Evolutionary conservation across 2,113 vertebrate genomes (phyloP), one percentile per base, ranked within the genome.

Genomic region (Tichodroma muraria): DNA sequence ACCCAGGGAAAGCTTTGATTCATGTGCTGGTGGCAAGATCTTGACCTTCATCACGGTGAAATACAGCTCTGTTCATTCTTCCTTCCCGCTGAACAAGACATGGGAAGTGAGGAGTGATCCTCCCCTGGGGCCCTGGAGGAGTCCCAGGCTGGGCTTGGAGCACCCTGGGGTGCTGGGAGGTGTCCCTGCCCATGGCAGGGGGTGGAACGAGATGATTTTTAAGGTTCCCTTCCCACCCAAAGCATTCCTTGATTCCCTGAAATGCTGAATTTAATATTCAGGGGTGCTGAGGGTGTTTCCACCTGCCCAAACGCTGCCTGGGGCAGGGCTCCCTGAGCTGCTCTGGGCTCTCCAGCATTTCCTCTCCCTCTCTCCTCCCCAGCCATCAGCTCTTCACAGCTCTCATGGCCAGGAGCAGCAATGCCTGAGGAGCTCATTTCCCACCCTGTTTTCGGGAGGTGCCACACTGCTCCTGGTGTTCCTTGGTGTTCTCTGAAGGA

Each of bases 1-100:
- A 92, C 42, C 91, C 91, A 31, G 66, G 72, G 95, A 92, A 86
- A 72, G 92, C 94, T 98, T 94, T 97, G 89, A 95, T 96, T 95
- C 80, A 28, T 76, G 75, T 14, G 95, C 96, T 92, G 93, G 88
- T 94, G 96, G 61, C 79, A 47, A 56, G 72, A 81, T 82, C 73
- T 10, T 25, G 92, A 22, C 90, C 76, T 96, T 80, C 81, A 50
- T 91, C 90, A 87, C 25, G 54, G 13, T 91, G 94, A 86, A 78
- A 52, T 59, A 65, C 31, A 94, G 31, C 69, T 93, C 81, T 63
- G 88, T 1, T 53, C 38, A 6, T 70, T 31, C 60, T 56, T 66
- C 75, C 50, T 35, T 45, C 27, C 18, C 44, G 4, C 21, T 22
- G 2, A 50, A 6, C 17, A 3, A 5, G 70, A 4, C 5, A 0